A percentile compares a stretch with the other conserved stretches of the same genome.
Conservation (phyloP, 2,888 invertebrate species). For the Brassicogethes aeneus region DNA sequence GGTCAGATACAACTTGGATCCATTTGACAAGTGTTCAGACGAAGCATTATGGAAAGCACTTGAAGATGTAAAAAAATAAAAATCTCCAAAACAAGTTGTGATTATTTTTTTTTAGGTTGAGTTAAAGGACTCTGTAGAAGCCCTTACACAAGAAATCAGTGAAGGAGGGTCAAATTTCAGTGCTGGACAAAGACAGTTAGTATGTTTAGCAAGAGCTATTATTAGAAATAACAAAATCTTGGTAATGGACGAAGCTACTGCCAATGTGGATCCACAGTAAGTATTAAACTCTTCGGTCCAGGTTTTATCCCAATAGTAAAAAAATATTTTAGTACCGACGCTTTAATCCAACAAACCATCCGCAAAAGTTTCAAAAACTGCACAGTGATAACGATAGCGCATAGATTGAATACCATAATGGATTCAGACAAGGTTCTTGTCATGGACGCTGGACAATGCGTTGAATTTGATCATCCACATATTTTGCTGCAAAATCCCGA, state of each 20-base stretch:
- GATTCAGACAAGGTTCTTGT: conserved; percentile 67
- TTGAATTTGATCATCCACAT: conserved; percentile 47
- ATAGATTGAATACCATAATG: conserved; percentile 77
- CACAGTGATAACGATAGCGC: conserved; percentile 76
- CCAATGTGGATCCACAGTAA: conserved; percentile 81
- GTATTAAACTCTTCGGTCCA: conserved; percentile 29
- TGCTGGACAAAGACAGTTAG: conserved; percentile 78
- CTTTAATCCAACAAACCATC: conserved; percentile 68
- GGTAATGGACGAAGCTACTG: conserved; percentile 85
- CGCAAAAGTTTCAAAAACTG: conserved; percentile 63
- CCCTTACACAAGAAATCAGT: conserved; percentile 56
- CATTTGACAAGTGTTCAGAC: conserved; percentile 65
- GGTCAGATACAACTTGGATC: conserved; percentile 76
- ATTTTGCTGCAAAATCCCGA: conserved; percentile 31
- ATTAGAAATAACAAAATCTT: conserved; percentile 70
- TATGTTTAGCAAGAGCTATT: conserved; percentile 82
- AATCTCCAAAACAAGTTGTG: conserved; percentile 4
- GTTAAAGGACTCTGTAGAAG: conserved; percentile 59
- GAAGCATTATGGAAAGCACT: conserved; percentile 69
- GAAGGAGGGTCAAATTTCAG: conserved; percentile 79
- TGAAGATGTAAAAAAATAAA: conserved; percentile 44
- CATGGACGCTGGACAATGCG: conserved; percentile 46
- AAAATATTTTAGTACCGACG: conserved; percentile 58
- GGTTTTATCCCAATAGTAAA: not conserved
- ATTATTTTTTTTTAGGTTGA: conserved; percentile 52